Evolutionary conservation across 2,113 vertebrate species (phyloP), one percentile per base, ranked within the genome.

Genomic region (Nothobranchius furzeri): DNA sequence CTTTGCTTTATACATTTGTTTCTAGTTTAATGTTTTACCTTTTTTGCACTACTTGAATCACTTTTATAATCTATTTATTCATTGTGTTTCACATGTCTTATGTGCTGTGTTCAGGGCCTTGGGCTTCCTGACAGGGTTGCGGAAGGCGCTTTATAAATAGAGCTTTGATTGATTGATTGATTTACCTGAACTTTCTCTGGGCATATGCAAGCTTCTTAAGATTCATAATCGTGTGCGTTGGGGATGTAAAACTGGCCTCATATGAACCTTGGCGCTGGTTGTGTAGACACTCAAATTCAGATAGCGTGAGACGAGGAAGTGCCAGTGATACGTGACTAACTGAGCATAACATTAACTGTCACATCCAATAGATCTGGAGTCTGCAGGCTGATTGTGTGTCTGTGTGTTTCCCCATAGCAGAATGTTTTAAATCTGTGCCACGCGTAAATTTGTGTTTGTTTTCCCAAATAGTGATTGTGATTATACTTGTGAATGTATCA

Each of bases 331-430:
- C 17, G 81, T 83, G 88, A 85, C 67, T 85, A 87, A 87, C 76
- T 80, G 72, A 79, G 75, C 86, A 78, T 61, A 72, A 84, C 75
- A 88, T 78, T 87, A 76, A 52, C 73, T 85, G 83, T 90, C 85
- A 86, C 78, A 90, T 90, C 90, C 58, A 70, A 85, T 85, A 71
- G 52, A 64, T 85, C 75, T 56, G 20, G 60, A 57, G 60, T 71
- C 60, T 75, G 48, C 51, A 57, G 70, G 55, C 60, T n/a, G 52
- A 60, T 56, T 63, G 58, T 7, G 51, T 40, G n/a, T 13, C 12
- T 61, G 45, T 46, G 52, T 59, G 70, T 50, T 6, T 37, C n/a
- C 8, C n/a, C 17, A 47, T 45, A 69, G 56, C 60, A 8, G 51
- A 62, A 78, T 72, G 65, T 83, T 70, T 63, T 13, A 45, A 55